Evolutionary conservation across 2,797 vertebrate genomes (phyloP), one percentile per base, ranked within the genome.

Genomic region (Anguilla pacifica): DNA sequence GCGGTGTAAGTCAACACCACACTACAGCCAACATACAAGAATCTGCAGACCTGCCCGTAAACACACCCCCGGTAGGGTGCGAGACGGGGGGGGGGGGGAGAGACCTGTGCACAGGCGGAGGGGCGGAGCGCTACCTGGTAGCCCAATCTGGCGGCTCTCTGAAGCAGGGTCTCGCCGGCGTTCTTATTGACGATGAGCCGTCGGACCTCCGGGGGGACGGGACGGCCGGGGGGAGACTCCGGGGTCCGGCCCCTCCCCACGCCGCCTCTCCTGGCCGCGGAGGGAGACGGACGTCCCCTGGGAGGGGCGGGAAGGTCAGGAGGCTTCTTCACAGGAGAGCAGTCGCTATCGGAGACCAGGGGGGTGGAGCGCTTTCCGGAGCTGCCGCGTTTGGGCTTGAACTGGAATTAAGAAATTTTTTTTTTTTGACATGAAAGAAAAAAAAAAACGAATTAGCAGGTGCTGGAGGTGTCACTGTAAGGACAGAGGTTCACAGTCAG

Each of bases 111-210:
- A 28, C 39, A 74, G 57, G 43, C 25, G n/a, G 64, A 64, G 13
- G 9, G 57, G 49, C 28, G 79, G 51, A 77, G 39, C 59, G 85
- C 15, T 94, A 99, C 99, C 97, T 99, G 98, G 92, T 99, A 99
- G 87, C 98, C 99, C 79, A 99, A 94, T 72, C 99, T 96, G 13
- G 98, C 98, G 0, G 98, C 99, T 74, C 98, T 96, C 89, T 99
- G 99, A 89, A 99, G 95, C 85, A 99, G 93, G 0, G 99, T 99
- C 95, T 99, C 99, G 1, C 99, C 99, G 0, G 98, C 98, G 0
- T 99, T 99, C 93, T 99, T 99, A 94, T 99, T 99, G 86, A 99
- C 99, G 0, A 99, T 99, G 91, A 99, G 95, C 77, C 98, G 95
- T 13, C 99, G 97, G 15, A 98, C 98, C 90, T 99, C 98, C 0